Evolutionary conservation across 2,888 invertebrate genomes (phyloP).

Genomic region (Latrodectus elegans): DNA sequence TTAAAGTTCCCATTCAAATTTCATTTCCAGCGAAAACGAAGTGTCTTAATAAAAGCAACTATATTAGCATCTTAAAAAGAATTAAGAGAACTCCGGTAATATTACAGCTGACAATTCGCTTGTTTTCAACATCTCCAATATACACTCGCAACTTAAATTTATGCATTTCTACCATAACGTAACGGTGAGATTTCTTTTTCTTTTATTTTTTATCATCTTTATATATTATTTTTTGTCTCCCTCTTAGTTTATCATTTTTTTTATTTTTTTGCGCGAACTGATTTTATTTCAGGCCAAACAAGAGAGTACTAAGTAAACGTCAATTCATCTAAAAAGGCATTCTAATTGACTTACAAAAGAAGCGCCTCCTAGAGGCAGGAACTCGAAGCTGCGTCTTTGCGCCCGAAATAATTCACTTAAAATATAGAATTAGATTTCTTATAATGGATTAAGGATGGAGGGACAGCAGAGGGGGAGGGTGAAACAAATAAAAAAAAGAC

Average conservation of each 20-base stretch:
- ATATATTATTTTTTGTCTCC: constrained; percentile 5
- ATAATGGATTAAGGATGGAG: constrained; percentile 61
- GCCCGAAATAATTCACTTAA: constrained; percentile 68
- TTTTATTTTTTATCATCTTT: constrained; percentile 40
- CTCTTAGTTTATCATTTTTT: constrained; percentile 16
- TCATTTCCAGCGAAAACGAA: constrained; percentile 26
- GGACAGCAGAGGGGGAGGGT: not conserved
- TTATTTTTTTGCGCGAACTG: constrained; percentile 9
- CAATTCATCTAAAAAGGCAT: constrained; percentile 67
- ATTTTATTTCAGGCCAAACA: constrained; percentile 61
- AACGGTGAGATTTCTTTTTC: constrained; percentile 17
- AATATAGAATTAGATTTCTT: constrained; percentile 70
- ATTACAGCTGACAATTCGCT: constrained; percentile 46
- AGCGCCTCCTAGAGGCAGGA: constrained; percentile 35
- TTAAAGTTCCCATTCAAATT: constrained; percentile 32
- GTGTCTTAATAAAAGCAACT: constrained; percentile 21
- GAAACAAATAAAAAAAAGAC: constrained; percentile 12
- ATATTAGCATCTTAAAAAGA: constrained; percentile 68
- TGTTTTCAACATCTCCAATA: constrained; percentile 46
- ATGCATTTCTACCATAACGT: constrained; percentile 42
- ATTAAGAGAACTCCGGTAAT: constrained; percentile 38
- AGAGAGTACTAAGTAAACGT: constrained; percentile 61
- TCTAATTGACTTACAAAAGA: constrained; percentile 69
- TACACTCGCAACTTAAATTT: constrained; percentile 43
- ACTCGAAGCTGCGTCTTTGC: constrained; percentile 35